Percentiles rank a stretch among this genome's conserved stretches.
phyloP scores from a whole-genome alignment of 2,113 vertebrate genomes.

The Sinocyclocheilus anophthalmus region DNA sequence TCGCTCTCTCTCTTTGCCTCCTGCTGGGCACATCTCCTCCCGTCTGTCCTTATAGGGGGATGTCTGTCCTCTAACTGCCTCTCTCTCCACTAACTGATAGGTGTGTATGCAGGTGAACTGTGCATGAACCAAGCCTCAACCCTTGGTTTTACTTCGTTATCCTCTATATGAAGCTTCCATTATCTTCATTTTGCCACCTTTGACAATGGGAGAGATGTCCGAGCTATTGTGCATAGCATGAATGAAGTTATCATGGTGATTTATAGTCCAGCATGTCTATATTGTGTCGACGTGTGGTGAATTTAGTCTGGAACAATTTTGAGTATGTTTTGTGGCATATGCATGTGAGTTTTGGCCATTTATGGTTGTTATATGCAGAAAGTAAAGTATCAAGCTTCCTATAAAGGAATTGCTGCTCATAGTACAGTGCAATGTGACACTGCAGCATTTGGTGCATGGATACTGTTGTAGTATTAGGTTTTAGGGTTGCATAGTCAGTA shows the following conservation, averaged over 20 bases:
- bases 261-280: slow-evolving; percentile 8
- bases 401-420: not conserved
- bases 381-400: not conserved
- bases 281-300: not conserved
- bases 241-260: not conserved
- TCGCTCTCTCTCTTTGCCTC: slow-evolving; percentile 51
- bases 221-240: slow-evolving; percentile 2
- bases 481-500: not conserved
- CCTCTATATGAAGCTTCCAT: not conserved
- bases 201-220: not conserved
- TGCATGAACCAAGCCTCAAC: slow-evolving; percentile 31
- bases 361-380: not conserved
- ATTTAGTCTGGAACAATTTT: not conserved
- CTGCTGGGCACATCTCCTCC: slow-evolving; percentile 69
- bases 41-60: slow-evolving; percentile 75
- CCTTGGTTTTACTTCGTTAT: not conserved
- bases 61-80: slow-evolving; percentile 80
- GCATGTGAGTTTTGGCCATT: too few relatives aligned
- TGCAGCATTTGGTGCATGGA: not conserved
- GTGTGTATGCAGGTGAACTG: slow-evolving; percentile 78
- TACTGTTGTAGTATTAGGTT: not conserved
- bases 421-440: not conserved
- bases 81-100: slow-evolving; percentile 72
- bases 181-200: not conserved
- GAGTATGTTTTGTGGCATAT: not conserved